Conservation (phyloP, 2,888 invertebrate genomes). For the Drosophila seclusa region DNA sequence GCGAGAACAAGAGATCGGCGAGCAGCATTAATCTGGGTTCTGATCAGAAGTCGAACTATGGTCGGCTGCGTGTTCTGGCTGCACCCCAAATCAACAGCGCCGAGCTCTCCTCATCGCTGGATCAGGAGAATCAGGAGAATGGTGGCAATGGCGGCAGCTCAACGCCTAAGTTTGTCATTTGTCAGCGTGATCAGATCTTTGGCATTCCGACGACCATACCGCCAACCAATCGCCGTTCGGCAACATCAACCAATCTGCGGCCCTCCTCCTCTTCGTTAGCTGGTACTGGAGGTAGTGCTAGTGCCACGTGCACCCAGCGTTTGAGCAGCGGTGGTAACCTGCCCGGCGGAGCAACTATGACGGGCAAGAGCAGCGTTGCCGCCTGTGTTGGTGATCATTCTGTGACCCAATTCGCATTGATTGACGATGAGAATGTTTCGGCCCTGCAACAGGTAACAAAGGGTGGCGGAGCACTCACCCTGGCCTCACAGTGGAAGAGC, state of each 20-base stretch:
- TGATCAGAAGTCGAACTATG: slow-evolving; percentile 88
- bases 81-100: slow-evolving; percentile 86
- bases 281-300: slow-evolving; percentile 58
- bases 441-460: slow-evolving; percentile 95
- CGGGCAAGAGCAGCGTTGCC: slow-evolving; percentile 84
- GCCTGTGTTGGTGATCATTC: slow-evolving; percentile 89
- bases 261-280: slow-evolving; percentile 69
- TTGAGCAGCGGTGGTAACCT: slow-evolving; percentile 32
- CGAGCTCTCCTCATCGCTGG: slow-evolving; percentile 19
- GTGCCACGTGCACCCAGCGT: slow-evolving; percentile 32
- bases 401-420: slow-evolving; percentile 95
- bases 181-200: slow-evolving; percentile 48
- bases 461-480: slow-evolving; percentile 94
- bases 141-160: slow-evolving; percentile 9
- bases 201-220: slow-evolving; percentile 45
- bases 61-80: slow-evolving; percentile 90
- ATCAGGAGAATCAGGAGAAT: slow-evolving; percentile 65
- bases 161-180: slow-evolving; percentile 23
- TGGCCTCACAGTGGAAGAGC: slow-evolving; percentile 97
- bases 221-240: slow-evolving; percentile 78
- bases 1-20: slow-evolving; percentile 38
- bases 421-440: slow-evolving; percentile 96
- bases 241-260: slow-evolving; percentile 81
- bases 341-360: slow-evolving; percentile 35
- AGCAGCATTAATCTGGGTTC: slow-evolving; percentile 25